Evolutionary conservation across 2,113 vertebrate genomes (phyloP), one percentile per base, ranked within the genome.

Genomic region (Psilopsiagon aymara): DNA sequence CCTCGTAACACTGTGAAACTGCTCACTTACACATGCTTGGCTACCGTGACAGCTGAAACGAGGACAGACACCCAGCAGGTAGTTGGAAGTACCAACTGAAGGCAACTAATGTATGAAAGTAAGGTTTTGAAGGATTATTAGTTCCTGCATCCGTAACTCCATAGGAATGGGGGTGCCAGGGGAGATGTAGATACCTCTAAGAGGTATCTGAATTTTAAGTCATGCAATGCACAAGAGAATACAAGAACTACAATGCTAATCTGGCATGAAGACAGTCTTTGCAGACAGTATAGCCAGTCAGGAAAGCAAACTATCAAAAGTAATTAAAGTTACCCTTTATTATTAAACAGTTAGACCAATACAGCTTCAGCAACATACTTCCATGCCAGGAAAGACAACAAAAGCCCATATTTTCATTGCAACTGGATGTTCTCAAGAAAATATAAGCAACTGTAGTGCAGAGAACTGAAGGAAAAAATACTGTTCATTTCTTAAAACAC

Each of bases 301-400:
- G 68, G 80, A 79, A 87, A 83, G n/a, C 46, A 81, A 93, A 86
- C 66, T 71, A 88, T 53, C 68, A 78, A 64, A 81, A 93, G 39
- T 78, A 88, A 86, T 84, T 86, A 21, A 86, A 92, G 82, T 67
- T 81, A 74, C 28, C 11, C 67, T 43, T 39, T 75, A 29, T 35
- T 68, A 55, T 81, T 92, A 70, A 82, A 68, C 57, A 81, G 47
- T 23, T 39, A 43, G 79, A 90, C 78, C 85, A 75, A 90, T 75
- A 78, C 2, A 71, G 35, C 68, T 81, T 33, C 71, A 71, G 21
- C 76, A 92, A 84, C 35, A 16, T 49, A 77, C 68, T 83, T 80
- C 76, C 81, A 6, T 71, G 82, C 60, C 88, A 91, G 73, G 47
- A 66, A 88, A 0, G 23, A 80, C 49, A 60, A 77, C 43, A 68